These are phyloP conservation scores for Andrena dorsata DNA, from an alignment of 2,888 invertebrate species.

Conservation along the genomic window DNA sequence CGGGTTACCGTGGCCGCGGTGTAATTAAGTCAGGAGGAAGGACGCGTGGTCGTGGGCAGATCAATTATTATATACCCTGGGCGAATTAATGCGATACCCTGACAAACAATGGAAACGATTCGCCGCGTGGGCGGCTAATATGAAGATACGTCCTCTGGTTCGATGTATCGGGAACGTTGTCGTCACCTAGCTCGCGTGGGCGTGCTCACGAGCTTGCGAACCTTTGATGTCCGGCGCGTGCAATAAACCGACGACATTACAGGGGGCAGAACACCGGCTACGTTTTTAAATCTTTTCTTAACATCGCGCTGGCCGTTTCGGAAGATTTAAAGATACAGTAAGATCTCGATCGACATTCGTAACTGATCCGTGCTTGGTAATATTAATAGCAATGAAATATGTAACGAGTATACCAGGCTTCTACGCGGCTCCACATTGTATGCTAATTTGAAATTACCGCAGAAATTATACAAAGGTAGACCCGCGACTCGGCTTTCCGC, in stretches of 20 bases:
- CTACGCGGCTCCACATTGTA: background rate
- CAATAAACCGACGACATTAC: constrained; percentile 42
- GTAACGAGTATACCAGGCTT: too few species aligned
- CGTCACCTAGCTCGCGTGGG: constrained; percentile 54
- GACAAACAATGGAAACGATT: constrained; percentile 64
- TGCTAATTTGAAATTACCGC: constrained; percentile 15
- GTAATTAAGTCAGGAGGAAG: constrained; percentile 55
- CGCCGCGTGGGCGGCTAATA: constrained; percentile 62
- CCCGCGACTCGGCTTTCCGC: background rate
- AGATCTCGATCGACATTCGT: too few species aligned
- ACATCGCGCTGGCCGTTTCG: background rate
- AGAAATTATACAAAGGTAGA: constrained; percentile 17
- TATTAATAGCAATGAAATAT: too few species aligned
- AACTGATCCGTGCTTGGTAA: too few species aligned
- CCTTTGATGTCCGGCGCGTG: constrained; percentile 30
- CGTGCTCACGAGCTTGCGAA: constrained; percentile 45
- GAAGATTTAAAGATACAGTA: too few species aligned
- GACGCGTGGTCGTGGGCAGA: constrained; percentile 53
- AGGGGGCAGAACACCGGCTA: background rate
- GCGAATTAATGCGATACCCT: constrained; percentile 62
- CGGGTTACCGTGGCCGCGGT: constrained; percentile 14
- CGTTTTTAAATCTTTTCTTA: background rate
- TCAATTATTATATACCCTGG: constrained; percentile 59
- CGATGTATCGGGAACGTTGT: constrained; percentile 61
- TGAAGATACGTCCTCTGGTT: constrained; percentile 50